Percentiles rank a stretch among this genome's conserved stretches.
Conservation (phyloP, 1,140 invertebrate genomes). For the Megalonaias nervosa region DNA sequence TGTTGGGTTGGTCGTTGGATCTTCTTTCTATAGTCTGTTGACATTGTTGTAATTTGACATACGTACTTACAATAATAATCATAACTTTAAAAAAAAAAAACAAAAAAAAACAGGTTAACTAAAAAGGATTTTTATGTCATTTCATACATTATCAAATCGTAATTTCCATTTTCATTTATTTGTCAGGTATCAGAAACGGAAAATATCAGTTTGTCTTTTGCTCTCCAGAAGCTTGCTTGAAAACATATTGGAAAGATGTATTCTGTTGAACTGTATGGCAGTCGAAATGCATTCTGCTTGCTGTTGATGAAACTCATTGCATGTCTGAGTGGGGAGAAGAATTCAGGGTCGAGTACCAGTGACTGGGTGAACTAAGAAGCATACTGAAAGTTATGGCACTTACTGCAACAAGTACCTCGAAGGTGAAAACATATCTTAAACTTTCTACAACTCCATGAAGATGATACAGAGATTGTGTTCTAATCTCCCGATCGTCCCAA, state of each 20-base stretch:
- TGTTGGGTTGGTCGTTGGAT: no score
- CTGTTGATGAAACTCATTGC: conserved; percentile 24
- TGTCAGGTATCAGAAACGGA: no score
- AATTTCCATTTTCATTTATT: no score
- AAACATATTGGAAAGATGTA: conserved; percentile 18
- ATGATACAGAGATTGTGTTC: no score
- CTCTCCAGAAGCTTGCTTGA: no score
- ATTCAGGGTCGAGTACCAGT: conserved; percentile 17
- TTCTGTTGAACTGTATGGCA: conserved; percentile 22
- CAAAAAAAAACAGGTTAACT: background rate
- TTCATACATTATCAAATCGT: no score
- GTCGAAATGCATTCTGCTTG: background rate
- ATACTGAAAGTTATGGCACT: conserved; percentile 19
- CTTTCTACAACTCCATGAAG: no score
- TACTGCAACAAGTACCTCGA: conserved; percentile 22
- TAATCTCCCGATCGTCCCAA: no score
- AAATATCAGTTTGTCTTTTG: no score
- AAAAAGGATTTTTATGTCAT: background rate
- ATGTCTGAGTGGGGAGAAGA: conserved; percentile 26
- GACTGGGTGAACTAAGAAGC: no score
- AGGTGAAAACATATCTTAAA: no score
- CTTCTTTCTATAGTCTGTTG: no score
- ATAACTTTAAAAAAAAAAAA: background rate
- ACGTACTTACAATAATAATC: background rate
- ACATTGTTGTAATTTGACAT: background rate